Evolutionary conservation across 2,113 vertebrate genomes (phyloP), one percentile per base, ranked within the genome.

Genomic region (Ictalurus punctatus): DNA sequence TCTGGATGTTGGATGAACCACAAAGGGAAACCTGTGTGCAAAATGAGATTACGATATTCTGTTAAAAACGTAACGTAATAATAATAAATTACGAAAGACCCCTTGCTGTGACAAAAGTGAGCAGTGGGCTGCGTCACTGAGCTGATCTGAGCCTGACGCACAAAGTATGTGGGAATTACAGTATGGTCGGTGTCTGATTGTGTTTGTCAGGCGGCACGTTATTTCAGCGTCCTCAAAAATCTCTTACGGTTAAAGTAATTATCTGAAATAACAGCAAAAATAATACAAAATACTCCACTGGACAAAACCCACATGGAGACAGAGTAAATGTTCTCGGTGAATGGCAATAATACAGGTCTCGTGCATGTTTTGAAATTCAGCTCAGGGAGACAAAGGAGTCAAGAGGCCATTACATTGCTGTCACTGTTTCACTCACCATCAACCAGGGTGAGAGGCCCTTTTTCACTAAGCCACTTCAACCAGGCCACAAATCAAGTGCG

Each of bases 401-500:
- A 88, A 90, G 89, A 88, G 87, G 79, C 84, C 84, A 89, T 91
- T 90, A 91, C 90, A 86, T 87, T 84, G 87, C 71, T 88, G 87
- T 89, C 73, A 88, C 80, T 83, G 67, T 90, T 87, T 86, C 80
- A 65, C 88, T 86, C 84, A 89, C 76, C 88, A 86, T 86, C 88
- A 93, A 91, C 92, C 91, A 88, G 71, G 92, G n/a, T 91, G 91
- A 95, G 94, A 92, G 91, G 93, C 93, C 92, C 93, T 95, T 95
- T 93, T 88, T 94, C 93, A 94, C 92, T 92, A 91, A 90, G 90
- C 93, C 92, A 86, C 93, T 93, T 94, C 91, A 93, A 94, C 91
- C 90, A 90, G 93, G 93, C 91, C 65, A 92, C 92, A 94, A 95
- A 94, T 94, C 91, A 91, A 92, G 93, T 94, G 92, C 93, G 91